These are phyloP conservation scores for Argyrosomus japonicus DNA, from an alignment of 2,113 vertebrate genomes.

Conservation along the genomic window DNA sequence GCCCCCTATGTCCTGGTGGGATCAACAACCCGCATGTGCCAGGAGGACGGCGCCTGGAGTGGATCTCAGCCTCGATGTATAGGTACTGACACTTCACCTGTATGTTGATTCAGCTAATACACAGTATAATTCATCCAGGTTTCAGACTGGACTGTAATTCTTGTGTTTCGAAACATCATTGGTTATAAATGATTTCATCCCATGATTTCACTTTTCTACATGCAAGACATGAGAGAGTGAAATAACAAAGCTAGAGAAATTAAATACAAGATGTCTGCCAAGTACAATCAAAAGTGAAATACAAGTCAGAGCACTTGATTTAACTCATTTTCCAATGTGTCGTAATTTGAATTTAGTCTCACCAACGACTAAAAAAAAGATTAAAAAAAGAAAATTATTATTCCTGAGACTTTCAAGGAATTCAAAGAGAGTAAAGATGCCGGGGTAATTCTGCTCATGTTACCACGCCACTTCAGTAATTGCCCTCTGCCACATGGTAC, in stretches of 20 bases:
- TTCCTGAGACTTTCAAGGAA: background rate
- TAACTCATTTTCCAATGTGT: background rate
- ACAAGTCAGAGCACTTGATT: background rate
- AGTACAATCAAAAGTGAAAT: background rate
- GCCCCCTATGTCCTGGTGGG: slow-evolving; percentile 91
- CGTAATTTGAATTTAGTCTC: slow-evolving; percentile 14
- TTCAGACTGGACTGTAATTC: background rate
- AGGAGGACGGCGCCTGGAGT: slow-evolving; percentile 93
- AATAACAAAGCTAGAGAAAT: background rate
- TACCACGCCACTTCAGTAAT: slow-evolving; percentile 32
- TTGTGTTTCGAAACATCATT: background rate
- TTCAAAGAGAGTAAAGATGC: slow-evolving; percentile 2
- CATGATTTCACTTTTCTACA: background rate
- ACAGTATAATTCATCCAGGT: background rate
- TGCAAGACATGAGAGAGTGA: background rate
- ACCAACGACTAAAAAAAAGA: background rate
- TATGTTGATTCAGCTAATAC: background rate
- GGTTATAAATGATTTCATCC: background rate
- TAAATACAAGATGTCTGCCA: background rate
- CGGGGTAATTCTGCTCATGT: slow-evolving; percentile 28
- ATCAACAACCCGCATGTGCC: slow-evolving; percentile 90
- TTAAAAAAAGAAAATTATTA: too few species aligned
- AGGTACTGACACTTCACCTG: slow-evolving; percentile 79
- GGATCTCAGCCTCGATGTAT: slow-evolving; percentile 95
- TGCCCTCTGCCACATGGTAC: slow-evolving; percentile 41